Conservation (phyloP, 2,113 vertebrate species). For the Thymallus thymallus region DNA sequence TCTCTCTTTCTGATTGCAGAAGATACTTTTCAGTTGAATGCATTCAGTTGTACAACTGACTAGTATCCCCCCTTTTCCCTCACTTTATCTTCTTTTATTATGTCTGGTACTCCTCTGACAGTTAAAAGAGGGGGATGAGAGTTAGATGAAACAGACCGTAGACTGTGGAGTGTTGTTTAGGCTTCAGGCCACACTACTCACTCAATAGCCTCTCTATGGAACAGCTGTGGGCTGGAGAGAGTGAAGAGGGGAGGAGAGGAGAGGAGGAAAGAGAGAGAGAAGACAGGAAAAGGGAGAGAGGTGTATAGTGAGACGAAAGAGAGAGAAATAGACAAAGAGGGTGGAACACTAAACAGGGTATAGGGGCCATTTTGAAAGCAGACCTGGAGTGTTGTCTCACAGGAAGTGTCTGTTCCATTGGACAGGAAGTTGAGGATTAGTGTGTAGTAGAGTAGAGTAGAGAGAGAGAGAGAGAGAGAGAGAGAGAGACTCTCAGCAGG, state of each 20-base stretch:
- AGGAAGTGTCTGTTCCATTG: constrained; percentile 34
- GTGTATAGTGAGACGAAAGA: background rate
- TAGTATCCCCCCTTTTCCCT: background rate
- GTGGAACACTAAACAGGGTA: background rate
- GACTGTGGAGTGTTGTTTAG: constrained; percentile 33
- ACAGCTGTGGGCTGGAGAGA: constrained; percentile 27
- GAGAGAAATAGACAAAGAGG: background rate
- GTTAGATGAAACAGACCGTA: constrained; percentile 36
- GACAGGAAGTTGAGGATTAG: constrained; percentile 31
- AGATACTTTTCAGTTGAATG: too few relatives aligned
- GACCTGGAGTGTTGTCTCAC: constrained; percentile 1
- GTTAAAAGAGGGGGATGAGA: constrained; percentile 38
- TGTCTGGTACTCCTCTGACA: constrained; percentile 38
- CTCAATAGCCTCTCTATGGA: constrained; percentile 13
- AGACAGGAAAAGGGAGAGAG: background rate
- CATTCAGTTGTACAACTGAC: too few relatives aligned
- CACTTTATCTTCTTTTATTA: constrained; percentile 32
- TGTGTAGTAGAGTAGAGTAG: constrained; percentile 35
- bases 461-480: constrained; percentile 57
- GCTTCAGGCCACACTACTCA: background rate
- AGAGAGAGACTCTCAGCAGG: constrained; percentile 64
- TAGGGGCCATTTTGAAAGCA: constrained; percentile 12
- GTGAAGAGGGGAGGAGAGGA: background rate
- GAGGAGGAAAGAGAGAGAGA: background rate
- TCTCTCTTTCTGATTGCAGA: too few relatives aligned